Evolutionary conservation across 2,888 invertebrate genomes (phyloP).

Genomic region (Polietes domitor): DNA sequence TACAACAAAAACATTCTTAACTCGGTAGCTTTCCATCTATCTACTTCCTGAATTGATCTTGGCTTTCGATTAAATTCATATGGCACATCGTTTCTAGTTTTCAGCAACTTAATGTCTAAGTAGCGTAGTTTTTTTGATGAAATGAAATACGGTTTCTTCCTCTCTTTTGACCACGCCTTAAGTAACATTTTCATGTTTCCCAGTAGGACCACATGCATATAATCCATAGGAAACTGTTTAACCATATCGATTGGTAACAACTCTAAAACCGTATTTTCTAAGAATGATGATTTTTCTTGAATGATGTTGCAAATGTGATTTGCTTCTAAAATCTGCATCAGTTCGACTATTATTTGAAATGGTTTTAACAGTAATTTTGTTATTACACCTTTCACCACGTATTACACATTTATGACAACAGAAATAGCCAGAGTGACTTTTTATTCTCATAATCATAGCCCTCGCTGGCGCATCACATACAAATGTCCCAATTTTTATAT

Average conservation of each 20-base stretch:
- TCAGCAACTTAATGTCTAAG: background rate
- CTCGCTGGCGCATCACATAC: constrained; percentile 15
- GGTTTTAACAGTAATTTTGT: constrained; percentile 10
- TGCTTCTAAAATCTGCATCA: background rate
- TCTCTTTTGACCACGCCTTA: background rate
- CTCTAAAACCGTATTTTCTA: constrained; percentile 3
- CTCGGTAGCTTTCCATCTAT: constrained; percentile 37
- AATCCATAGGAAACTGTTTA: background rate
- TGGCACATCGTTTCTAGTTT: constrained; percentile 1
- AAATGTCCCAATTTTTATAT: background rate
- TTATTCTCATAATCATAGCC: background rate
- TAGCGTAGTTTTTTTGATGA: constrained; percentile 3
- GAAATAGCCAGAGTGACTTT: constrained; percentile 16
- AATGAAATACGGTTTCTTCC: background rate
- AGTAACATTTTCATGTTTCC: background rate
- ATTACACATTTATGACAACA: constrained; percentile 7
- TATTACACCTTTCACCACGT: constrained; percentile 8
- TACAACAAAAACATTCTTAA: constrained; percentile 33
- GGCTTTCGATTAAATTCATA: constrained; percentile 2
- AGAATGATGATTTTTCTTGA: too few species aligned
- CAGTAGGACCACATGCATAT: constrained; percentile 4
- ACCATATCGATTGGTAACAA: background rate
- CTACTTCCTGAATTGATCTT: constrained; percentile 9
- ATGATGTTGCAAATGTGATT: background rate
- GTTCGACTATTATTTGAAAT: constrained; percentile 2